Conservation (phyloP, 1,140 invertebrate species). For the Leptopilina clavipes region DNA sequence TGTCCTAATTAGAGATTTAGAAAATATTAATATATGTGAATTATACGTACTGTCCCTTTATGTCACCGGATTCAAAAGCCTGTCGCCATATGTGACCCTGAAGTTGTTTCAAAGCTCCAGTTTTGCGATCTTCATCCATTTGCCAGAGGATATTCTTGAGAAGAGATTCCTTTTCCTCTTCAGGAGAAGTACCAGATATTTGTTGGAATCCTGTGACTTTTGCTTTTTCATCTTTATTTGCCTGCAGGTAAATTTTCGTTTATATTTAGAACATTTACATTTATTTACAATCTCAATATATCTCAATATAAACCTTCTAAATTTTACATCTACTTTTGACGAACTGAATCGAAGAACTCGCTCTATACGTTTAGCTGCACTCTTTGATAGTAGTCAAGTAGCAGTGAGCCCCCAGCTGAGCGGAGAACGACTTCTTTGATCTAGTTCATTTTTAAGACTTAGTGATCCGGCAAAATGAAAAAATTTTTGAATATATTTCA, state of each 20-base stretch:
- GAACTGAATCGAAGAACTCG: too few relatives aligned
- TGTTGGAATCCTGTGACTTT: slow-evolving; percentile 76
- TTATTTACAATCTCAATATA: background rate
- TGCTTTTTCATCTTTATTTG: slow-evolving; percentile 76
- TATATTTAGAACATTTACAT: slow-evolving; percentile 13
- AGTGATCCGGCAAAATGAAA: too few relatives aligned
- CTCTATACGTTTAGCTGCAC: too few relatives aligned
- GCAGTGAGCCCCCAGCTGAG: too few relatives aligned
- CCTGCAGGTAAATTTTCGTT: slow-evolving; percentile 62
- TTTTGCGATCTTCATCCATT: slow-evolving; percentile 88
- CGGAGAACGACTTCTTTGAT: too few relatives aligned
- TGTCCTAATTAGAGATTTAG: background rate
- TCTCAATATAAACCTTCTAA: too few relatives aligned
- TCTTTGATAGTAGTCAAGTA: too few relatives aligned
- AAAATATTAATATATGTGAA: slow-evolving; percentile 38
- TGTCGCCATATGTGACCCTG: slow-evolving; percentile 93
- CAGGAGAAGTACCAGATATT: slow-evolving; percentile 75
- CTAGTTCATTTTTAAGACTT: too few relatives aligned
- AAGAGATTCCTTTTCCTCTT: slow-evolving; percentile 77
- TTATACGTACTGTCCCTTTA: slow-evolving; percentile 91
- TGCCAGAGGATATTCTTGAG: slow-evolving; percentile 84
- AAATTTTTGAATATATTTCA: too few relatives aligned
- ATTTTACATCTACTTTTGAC: too few relatives aligned
- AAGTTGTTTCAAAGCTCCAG: slow-evolving; percentile 86
- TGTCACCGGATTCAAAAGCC: slow-evolving; percentile 84